Base-by-base conservation (phyloP, 2,113 vertebrate species). In the Bucco capensis region DNA sequence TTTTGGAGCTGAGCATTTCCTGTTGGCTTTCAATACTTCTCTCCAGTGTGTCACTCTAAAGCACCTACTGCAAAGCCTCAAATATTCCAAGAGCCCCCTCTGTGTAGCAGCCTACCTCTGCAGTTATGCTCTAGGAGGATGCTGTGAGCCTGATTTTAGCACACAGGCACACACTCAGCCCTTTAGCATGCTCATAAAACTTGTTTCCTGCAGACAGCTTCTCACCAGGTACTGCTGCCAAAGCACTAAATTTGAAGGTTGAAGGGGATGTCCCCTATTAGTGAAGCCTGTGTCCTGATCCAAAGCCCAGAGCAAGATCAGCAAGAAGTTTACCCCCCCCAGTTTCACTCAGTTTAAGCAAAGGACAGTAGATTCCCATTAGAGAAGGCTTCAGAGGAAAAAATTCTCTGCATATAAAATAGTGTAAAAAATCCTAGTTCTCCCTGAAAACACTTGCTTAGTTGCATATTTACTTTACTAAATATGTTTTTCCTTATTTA, bases 111-210 rank as follows among this genome's bases (percentile, higher is more conserved):
- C 24, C 47, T 64, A 5, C 72, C 12, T 91, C 49, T 92, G 0
- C 38, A 57, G 70, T 35, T 75, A 47, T 1, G 2, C 64, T 57
- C 0, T 47, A 80, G 31, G 44, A 18, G 60, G 40, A 47, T 70
- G 12, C 19, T 49, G 3, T 83, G 62, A 83, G 30, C 17, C 49
- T 50, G 53, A 82, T 84, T 90, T 90, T 86, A 78, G 76, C 47
- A 74, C 40, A 25, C 27, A 67, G 17, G 10, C 72, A 81, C 56
- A 74, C 44, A 28, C 31, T 93, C 71, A 89, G 18, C 49, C 38
- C 90, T 90, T 78, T 9, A 80, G 33, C 56, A 42, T 77, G 77
- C 56, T 88, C 90, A 80, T 38, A 89, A 77, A 96, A 83, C 56
- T 85, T 73, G 21, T 84, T 84, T 79, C 38, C 61, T 76, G 65